These are phyloP conservation scores for Pyrochroa serraticornis DNA, from an alignment of 2,888 invertebrate genomes.

Conservation along the genomic window DNA sequence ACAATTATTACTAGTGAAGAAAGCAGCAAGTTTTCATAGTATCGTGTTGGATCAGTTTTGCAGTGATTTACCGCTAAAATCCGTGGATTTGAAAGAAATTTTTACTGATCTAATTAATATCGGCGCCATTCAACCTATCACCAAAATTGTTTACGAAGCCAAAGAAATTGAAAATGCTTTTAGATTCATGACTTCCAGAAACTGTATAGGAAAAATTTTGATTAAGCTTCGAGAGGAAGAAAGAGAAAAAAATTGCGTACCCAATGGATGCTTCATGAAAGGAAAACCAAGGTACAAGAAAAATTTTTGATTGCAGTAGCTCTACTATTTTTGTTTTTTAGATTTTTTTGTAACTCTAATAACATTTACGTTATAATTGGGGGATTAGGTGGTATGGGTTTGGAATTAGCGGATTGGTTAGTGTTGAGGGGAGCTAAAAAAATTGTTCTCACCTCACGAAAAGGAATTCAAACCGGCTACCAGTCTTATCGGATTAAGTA, in stretches of 20 bases:
- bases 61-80: background rate
- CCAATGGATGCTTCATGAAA: background rate
- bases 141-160: conserved; percentile 66
- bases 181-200: conserved; percentile 67
- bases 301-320: too few species aligned
- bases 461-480: conserved; percentile 28
- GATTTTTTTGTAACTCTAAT: conserved; percentile 15
- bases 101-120: conserved; percentile 27
- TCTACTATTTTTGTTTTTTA: background rate
- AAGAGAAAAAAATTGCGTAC: conserved; percentile 29
- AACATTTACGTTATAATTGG: conserved; percentile 70
- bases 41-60: conserved; percentile 67
- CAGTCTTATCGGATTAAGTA: conserved; percentile 38
- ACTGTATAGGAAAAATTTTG: conserved; percentile 80
- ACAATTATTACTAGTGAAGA: conserved; percentile 71
- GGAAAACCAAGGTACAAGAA: conserved; percentile 19
- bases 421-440: conserved; percentile 80
- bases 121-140: conserved; percentile 74
- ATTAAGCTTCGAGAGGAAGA: conserved; percentile 52
- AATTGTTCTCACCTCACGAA: conserved; percentile 74
- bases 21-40: conserved; percentile 76
- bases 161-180: conserved; percentile 75
- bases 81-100: background rate
- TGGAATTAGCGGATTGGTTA: conserved; percentile 88
- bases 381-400: conserved; percentile 90